Percentiles rank a stretch among this genome's conserved stretches.
These are phyloP conservation scores for Diachrysia chrysitis DNA, from an alignment of 2,888 invertebrate genomes.

Conservation along the genomic window DNA sequence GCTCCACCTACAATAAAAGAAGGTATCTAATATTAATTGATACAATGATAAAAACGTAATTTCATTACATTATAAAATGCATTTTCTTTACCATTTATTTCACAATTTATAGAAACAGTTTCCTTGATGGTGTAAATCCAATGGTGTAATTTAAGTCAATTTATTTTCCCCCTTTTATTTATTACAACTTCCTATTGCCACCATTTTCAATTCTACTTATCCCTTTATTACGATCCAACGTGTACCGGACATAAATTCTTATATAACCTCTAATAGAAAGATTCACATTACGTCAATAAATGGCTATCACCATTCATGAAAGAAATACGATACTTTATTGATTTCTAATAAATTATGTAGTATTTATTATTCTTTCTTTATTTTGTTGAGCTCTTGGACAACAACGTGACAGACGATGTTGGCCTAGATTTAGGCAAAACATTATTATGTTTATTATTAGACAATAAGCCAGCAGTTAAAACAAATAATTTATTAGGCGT, in stretches of 20 bases:
- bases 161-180: not conserved
- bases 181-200: not conserved
- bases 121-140: not conserved
- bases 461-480: not conserved
- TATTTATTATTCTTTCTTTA: too few relatives aligned
- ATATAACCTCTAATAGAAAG: conserved; percentile 24
- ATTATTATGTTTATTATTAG: not conserved
- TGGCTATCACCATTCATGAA: conserved; percentile 21
- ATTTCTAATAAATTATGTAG: conserved; percentile 10
- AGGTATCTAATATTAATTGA: too few relatives aligned
- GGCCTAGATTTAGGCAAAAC: not conserved
- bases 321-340: conserved; percentile 29
- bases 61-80: too few relatives aligned
- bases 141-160: not conserved
- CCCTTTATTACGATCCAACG: not conserved
- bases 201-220: conserved; percentile 19
- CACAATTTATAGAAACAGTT: not conserved
- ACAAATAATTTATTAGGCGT: not conserved
- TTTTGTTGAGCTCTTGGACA: not conserved
- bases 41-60: too few relatives aligned
- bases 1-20: too few relatives aligned
- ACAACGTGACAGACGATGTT: not conserved
- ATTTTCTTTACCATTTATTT: not conserved
- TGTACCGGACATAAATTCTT: conserved; percentile 11
- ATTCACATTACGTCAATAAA: conserved; percentile 22